phyloP scores from a whole-genome alignment of 2,797 vertebrate genomes.

The Gallirallus australis region DNA sequence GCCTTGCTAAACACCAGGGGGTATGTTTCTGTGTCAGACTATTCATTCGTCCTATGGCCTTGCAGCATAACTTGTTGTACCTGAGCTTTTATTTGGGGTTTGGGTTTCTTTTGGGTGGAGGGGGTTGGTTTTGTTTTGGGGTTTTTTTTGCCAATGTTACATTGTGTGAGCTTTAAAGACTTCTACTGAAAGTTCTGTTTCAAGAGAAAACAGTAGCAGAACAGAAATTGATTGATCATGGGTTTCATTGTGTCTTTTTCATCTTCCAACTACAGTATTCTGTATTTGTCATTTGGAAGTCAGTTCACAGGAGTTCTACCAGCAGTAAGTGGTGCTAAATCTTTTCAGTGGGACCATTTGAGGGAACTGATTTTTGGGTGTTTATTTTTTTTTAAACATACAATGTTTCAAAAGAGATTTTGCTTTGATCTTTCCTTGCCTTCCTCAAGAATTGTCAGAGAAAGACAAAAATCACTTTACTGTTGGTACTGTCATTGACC shows the following conservation, averaged over 20 bases:
- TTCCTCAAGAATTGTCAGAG: not conserved
- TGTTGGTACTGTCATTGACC: not conserved
- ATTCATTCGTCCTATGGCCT: not conserved
- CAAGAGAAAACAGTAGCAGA: not conserved
- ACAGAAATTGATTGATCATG: conserved; percentile 1
- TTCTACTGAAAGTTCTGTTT: not conserved
- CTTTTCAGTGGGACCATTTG: not conserved
- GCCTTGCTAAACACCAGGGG: not conserved
- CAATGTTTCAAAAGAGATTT: not conserved
- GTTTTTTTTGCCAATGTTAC: not conserved
- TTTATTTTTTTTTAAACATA: conserved; percentile 16
- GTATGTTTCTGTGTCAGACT: not conserved
- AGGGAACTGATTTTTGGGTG: not conserved
- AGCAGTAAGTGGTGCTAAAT: conserved; percentile 17
- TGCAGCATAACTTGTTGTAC: not conserved
- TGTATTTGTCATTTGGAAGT: not conserved
- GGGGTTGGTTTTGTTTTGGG: not conserved
- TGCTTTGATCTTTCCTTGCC: not conserved
- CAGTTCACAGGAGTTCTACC: not conserved
- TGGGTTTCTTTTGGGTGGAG: not conserved
- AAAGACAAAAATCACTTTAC: not conserved
- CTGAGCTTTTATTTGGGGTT: not conserved
- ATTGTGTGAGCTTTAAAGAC: not conserved
- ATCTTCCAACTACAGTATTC: not conserved
- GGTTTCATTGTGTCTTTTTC: not conserved